Conservation (phyloP, 1,140 invertebrate species). For the Bombus difficillimus region DNA sequence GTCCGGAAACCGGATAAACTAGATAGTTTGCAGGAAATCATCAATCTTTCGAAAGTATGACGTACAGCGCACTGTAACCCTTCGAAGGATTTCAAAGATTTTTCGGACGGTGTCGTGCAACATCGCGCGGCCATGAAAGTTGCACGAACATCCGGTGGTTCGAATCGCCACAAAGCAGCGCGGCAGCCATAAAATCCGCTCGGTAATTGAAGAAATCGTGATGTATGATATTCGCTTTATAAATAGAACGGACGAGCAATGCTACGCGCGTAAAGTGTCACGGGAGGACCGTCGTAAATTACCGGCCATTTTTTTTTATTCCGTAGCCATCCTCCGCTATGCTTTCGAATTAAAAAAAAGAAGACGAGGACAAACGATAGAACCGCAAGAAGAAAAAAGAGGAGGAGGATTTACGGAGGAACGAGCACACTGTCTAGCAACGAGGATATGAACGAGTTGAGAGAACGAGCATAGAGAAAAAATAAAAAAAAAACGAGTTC, state of each 20-base stretch:
- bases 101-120: not conserved
- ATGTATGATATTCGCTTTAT: slow-evolving; percentile 42
- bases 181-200: not conserved
- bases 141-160: not conserved
- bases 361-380: not conserved
- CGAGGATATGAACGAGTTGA: not conserved
- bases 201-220: slow-evolving; percentile 43
- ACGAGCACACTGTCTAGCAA: not conserved
- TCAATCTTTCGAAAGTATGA: not conserved
- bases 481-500: not conserved
- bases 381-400: not conserved
- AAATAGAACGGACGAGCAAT: slow-evolving; percentile 20
- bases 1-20: not conserved
- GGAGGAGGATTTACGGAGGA: not conserved
- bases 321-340: not conserved
- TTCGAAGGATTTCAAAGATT: not conserved
- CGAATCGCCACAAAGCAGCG: not conserved
- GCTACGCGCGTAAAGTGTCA: slow-evolving; percentile 37
- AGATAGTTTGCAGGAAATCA: not conserved
- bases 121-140: not conserved
- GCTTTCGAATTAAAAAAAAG: not conserved
- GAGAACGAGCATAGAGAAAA: not conserved
- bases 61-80: not conserved
- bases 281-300: slow-evolving; percentile 20
- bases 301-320: slow-evolving; percentile 15